Base-by-base conservation (phyloP, 2,888 invertebrate genomes). In the Caenorhabditis plicata region DNA sequence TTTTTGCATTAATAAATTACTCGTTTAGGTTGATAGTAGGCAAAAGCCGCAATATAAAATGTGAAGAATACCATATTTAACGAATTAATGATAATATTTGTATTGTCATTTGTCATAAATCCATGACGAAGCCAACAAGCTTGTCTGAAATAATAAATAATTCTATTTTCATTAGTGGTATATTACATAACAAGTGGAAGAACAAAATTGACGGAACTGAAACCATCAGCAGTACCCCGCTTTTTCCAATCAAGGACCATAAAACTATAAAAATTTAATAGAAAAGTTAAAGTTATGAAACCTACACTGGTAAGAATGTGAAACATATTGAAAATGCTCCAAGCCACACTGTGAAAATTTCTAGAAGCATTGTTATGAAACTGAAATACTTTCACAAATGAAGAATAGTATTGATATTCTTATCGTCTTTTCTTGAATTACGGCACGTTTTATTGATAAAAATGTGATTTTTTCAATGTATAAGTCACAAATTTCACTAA, bases 201-300 rank as follows among this genome's bases (percentile, higher is more conserved):
- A 17, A 79, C 74, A 23, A 77, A 66, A 44, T 71, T 74, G 25
- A 79, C 71, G 1, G 78, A 77, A 36, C 77, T 77, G 60, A 79
- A 79, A 20, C 79, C 79, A 31, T 79, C 79, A 11, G 79, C 73
- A 1, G 76, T 73, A 26, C 78, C 78, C 36, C 77, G 52, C 35
- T 65, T 63, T 22, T 52, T 58, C 79, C 79, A 79, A 13, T 69
- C 65, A n/a, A 67, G 29, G 11, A 72, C 62, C 42, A 66, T 50
- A 8, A 64, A 38, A n/a, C 67, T 68, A 38, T n/a, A 62, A 35
- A 40, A 23, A 29, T 33, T 9, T 25, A 36, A 29, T 15, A 26
- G 29, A 25, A 47, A 52, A 44, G 39, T 15, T 11, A 27, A 29
- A 9, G 20, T n/a, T 32, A n/a, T 20, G 15, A 19, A 19, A 64